Base-by-base conservation (phyloP, 2,888 invertebrate genomes). In the Hirtodrosophila trivittata region DNA sequence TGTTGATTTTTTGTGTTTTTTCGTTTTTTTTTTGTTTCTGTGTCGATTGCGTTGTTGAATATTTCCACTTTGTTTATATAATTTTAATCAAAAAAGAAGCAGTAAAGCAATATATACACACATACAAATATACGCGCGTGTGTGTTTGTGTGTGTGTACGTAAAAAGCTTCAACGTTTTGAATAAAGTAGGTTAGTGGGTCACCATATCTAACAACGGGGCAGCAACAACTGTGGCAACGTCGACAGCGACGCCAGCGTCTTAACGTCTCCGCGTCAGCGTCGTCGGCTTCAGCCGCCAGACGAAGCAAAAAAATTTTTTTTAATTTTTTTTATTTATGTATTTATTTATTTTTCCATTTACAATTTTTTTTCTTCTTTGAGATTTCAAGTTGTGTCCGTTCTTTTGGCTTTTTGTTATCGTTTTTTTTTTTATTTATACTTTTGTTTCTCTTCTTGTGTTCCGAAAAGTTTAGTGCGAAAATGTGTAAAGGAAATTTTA, bases 111-210 rank as follows among this genome's bases (percentile, higher is more conserved):
- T 54, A 56, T 56, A 66, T 10, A 28, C n/a, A 35, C 21, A 21
- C 30, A 33, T 16, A 43, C 33, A 18, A 14, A 14, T 3, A 32
- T 26, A 26, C 43, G 41, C 33, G 26, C 57, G 30, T 58, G 39
- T 50, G 8, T 38, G 28, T 28, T 9, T 21, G 6, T 41, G 28
- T 50, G 33, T 55, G 18, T 60, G 56, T 62, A 54, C 66, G 66
- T 75, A 72, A 71, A 86, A 86, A 87, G 89, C 87, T 88, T 86
- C 90, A 89, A 86, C 77, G 80, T 87, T 87, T 88, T 84, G 91
- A 92, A 93, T 93, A 84, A 95, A 94, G 93, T 95, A 93, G 95
- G 95, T 95, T 94, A 95, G 94, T 95, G 93, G 95, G 95, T 94
- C 91, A 88, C 77, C 87, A 85, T 88, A 89, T 89, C 89, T 88